These are phyloP conservation scores for Phenganax marumi DNA, from an alignment of 92 coral and sea anemone species.

Conservation along the genomic window DNA sequence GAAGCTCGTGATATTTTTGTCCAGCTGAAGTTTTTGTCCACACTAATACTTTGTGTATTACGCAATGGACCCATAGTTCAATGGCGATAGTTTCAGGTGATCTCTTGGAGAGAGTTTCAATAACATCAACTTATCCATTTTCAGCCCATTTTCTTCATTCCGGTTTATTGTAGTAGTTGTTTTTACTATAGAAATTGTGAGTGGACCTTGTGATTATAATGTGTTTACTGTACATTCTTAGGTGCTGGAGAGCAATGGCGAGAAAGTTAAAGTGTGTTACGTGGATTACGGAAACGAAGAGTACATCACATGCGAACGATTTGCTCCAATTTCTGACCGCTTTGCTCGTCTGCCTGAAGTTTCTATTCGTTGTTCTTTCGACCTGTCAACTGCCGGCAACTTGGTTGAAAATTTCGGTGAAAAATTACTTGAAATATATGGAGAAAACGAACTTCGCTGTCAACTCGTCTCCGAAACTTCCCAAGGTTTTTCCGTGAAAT, in stretches of 20 bases:
- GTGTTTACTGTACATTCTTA: not conserved
- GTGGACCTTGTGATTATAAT: too few species aligned
- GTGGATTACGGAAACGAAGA: conserved; percentile 90
- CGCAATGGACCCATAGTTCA: too few species aligned
- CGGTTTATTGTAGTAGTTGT: too few species aligned
- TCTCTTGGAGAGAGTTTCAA: too few species aligned
- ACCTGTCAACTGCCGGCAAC: conserved; percentile 45
- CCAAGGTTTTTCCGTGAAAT: conserved; percentile 47
- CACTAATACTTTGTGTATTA: too few species aligned
- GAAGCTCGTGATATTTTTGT: too few species aligned
- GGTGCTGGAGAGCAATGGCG: conserved; percentile 45
- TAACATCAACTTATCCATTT: too few species aligned
- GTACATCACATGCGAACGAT: conserved; percentile 55
- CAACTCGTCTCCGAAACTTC: conserved; percentile 41
- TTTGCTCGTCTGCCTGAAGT: conserved; percentile 65
- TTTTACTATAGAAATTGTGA: too few species aligned
- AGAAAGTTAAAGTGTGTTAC: conserved; percentile 58
- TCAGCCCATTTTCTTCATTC: too few species aligned
- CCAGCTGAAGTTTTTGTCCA: too few species aligned
- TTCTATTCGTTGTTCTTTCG: conserved; percentile 63
- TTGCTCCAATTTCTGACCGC: conserved; percentile 60
- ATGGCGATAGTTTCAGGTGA: too few species aligned
- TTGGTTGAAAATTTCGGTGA: conserved; percentile 53
- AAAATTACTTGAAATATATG: conserved; percentile 46
- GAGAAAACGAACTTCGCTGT: conserved; percentile 50